These are phyloP conservation scores for Lerista edwardsae DNA, from an alignment of 2,797 vertebrate genomes.

Conservation along the genomic window DNA sequence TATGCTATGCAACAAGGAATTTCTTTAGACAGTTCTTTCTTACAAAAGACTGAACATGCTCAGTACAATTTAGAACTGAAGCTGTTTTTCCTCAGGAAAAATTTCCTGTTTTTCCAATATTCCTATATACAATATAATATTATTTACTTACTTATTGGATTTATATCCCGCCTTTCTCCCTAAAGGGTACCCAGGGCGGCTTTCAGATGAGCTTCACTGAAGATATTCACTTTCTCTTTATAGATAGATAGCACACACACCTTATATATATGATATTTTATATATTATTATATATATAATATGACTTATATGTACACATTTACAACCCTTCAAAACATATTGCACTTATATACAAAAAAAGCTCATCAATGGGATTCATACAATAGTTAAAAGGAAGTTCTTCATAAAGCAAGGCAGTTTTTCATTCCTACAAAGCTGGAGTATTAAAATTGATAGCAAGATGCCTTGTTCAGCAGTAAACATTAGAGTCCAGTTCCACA, in stretches of 20 bases:
- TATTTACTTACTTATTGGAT: constrained; percentile 29
- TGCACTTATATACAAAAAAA: constrained; percentile 79
- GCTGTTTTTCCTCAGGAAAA: constrained; percentile 11
- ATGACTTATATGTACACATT: constrained; percentile 80
- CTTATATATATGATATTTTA: background rate
- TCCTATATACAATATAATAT: background rate
- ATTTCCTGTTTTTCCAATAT: no score
- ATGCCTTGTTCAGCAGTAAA: constrained; percentile 65
- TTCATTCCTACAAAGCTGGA: constrained; percentile 36
- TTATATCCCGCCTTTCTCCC: constrained; percentile 22
- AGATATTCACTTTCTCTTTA: constrained; percentile 21
- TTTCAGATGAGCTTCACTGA: background rate
- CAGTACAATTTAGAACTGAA: constrained; percentile 14
- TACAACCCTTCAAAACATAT: constrained; percentile 81
- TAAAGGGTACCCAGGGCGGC: background rate
- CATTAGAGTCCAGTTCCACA: constrained; percentile 55
- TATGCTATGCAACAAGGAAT: background rate
- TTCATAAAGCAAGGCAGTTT: constrained; percentile 73
- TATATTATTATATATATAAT: constrained; percentile 75
- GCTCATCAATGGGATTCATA: constrained; percentile 69
- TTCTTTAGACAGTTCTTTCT: background rate
- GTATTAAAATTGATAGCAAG: constrained; percentile 54
- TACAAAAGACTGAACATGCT: constrained; percentile 22
- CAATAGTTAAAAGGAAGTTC: constrained; percentile 65
- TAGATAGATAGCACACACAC: background rate